phyloP scores from a whole-genome alignment of 2,797 vertebrate genomes.

The Lindbergichthys nudifrons region DNA sequence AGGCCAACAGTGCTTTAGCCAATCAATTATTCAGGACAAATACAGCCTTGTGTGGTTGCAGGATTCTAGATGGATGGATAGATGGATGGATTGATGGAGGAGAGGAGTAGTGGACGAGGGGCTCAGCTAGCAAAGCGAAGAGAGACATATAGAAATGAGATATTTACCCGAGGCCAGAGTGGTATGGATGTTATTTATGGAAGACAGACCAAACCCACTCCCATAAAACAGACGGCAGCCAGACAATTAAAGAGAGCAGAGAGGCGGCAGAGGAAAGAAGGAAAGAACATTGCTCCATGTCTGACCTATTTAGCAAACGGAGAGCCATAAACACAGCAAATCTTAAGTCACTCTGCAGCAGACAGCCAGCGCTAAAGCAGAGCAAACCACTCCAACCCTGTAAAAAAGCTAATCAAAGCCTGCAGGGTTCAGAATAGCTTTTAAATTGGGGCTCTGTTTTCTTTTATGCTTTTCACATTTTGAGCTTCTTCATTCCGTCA shows the following conservation, averaged over 20 bases:
- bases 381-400: constrained; percentile 34
- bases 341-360: constrained; percentile 33
- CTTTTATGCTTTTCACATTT: constrained; percentile 22
- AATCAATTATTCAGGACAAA: constrained; percentile 72
- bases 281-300: constrained; percentile 47
- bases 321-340: constrained; percentile 56
- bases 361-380: constrained; percentile 37
- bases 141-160: constrained; percentile 17
- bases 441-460: constrained; percentile 46
- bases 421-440: constrained; percentile 38
- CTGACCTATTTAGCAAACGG: constrained; percentile 78
- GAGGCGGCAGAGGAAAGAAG: constrained; percentile 41
- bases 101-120: neutral
- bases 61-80: constrained; percentile 13
- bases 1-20: constrained; percentile 40
- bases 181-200: constrained; percentile 45
- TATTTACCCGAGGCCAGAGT: constrained; percentile 30
- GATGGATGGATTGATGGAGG: neutral
- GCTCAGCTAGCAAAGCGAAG: neutral
- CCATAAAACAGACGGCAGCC: constrained; percentile 57
- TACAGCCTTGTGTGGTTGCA: constrained; percentile 39
- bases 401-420: constrained; percentile 58
- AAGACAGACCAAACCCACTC: constrained; percentile 38
- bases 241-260: constrained; percentile 64
- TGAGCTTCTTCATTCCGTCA: neutral